Base-by-base conservation (phyloP, 2,113 vertebrate genomes). In the Hydrolagus affinis region DNA sequence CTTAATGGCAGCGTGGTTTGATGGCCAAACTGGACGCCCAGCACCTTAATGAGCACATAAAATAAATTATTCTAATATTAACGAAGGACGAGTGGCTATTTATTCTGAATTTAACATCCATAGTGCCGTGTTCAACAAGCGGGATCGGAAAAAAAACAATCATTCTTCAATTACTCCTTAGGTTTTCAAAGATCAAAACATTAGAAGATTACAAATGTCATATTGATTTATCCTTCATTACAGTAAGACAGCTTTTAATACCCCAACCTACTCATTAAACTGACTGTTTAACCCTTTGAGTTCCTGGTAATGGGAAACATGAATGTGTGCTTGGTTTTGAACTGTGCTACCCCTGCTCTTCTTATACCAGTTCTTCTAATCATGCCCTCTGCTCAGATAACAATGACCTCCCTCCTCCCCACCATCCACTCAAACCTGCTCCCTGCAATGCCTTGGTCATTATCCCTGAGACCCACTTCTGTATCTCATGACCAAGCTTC, bases 181-280 rank as follows among this genome's bases (percentile, higher is more conserved):
- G n/a, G 66, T 83, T 83, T 83, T 83, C 62, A 15, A 11, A 66
- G 78, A 68, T 83, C 78, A 83, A 83, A 83, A 83, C 28, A 68
- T 66, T 83, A 32, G 78, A 83, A 83, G 78, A 83, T 83, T 83
- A 83, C 25, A 66, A 68, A 25, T 83, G 62, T 83, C 60, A 83
- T 57, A 15, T 66, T 66, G 77, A 83, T 83, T 83, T 83, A 83
- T 83, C 60, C 30, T 83, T 66, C 60, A 30, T 66, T 83, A 68
- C 11, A 11, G 11, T 14, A 77, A 10, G 25, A 83, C 23, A 68
- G 15, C 32, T 83, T 83, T 83, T 83, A 25, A 66, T 83, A 83
- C 30, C 25, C 25, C 62, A 66, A 75, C 73, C 73, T 56, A 19
- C 73, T 75, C 73, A 75, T 75, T 75, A 75, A 75, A 66, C 78